Base-by-base conservation (phyloP, 2,113 vertebrate genomes). In the Cryptotis parvus region DNA sequence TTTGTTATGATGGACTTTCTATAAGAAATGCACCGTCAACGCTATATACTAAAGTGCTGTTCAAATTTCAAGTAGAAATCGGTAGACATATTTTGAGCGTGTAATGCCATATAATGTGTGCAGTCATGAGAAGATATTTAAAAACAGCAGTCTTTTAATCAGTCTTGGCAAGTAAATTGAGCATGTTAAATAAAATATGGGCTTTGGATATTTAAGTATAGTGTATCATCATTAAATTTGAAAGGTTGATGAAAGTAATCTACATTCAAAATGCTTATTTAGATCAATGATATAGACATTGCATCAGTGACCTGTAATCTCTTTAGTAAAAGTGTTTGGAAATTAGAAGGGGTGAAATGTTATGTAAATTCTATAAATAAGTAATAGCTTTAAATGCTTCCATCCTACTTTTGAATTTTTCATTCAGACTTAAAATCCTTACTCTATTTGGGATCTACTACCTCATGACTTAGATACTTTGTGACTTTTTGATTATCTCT, bases 361-460 rank as follows among this genome's bases (percentile, higher is more conserved):
- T 90, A 72, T 84, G 52, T 15, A 85, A 78, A 26, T 72, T 89
- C n/a, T 89, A 16, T 89, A 92, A 66, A 68, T 74, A 86, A 65
- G 22, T 45, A 81, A 43, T 79, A 49, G 2, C 9, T 80, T 52
- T 84, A 90, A 84, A 87, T 87, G 41, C 37, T 79, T 27, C 22
- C 22, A 78, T 69, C 39, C 1, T 92, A 26, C 24, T 84, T 92
- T 94, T 61, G 9, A 87, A 80, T 81, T 90, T 92, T 84, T 80
- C 68, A 4, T 80, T 37, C 26, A 80, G 52, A 68, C 43, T 74
- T 83, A 20, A 85, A 74, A 63, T 77, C 31, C 10, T 75, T 3
- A 73, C 5, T 22, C 20, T 72, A 27, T 20, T 35, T 90, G 29
- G 58, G 35, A 68, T 76, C 63, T 77, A 49, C 24, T 27, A 81